phyloP scores from a whole-genome alignment of 2,888 invertebrate species.

The Slavum lentiscoides region DNA sequence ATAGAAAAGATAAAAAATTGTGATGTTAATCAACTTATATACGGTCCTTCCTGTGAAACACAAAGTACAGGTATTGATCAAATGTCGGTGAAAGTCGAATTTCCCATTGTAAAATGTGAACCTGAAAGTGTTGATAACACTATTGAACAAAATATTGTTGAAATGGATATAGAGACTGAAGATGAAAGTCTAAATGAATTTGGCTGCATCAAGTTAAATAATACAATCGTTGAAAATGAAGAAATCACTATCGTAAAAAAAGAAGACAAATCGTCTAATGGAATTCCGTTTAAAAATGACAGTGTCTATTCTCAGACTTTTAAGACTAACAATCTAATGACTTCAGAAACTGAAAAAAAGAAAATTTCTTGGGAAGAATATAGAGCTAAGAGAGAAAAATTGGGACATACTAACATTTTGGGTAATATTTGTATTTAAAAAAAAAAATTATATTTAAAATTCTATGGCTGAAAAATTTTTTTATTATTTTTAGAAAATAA shows the following conservation, averaged over 20 bases:
- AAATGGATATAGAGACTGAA: neutral
- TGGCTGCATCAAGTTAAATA: neutral
- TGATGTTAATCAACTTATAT: neutral
- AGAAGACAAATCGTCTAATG: neutral
- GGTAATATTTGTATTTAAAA: slow-evolving; percentile 9
- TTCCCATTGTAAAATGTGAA: slow-evolving; percentile 10
- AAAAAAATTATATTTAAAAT: neutral
- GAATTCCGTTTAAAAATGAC: neutral
- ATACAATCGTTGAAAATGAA: neutral
- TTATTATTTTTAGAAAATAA: slow-evolving; percentile 13
- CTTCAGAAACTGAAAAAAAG: slow-evolving; percentile 39
- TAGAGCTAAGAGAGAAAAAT: slow-evolving; percentile 42
- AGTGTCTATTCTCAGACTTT: neutral
- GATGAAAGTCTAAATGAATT: neutral
- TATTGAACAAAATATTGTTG: slow-evolving; percentile 2
- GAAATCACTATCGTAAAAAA: neutral
- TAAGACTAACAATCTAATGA: neutral
- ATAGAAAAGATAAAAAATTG: neutral
- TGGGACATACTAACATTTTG: neutral
- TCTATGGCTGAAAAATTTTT: neutral
- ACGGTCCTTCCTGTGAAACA: neutral
- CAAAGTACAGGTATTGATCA: neutral
- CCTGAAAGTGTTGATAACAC: neutral
- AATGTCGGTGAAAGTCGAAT: neutral
- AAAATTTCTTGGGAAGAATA: slow-evolving; percentile 49